These are phyloP conservation scores for Beroe forskalii DNA, from an alignment of 37 sponge, comb jelly and placozoan genomes.

Conservation along the genomic window DNA sequence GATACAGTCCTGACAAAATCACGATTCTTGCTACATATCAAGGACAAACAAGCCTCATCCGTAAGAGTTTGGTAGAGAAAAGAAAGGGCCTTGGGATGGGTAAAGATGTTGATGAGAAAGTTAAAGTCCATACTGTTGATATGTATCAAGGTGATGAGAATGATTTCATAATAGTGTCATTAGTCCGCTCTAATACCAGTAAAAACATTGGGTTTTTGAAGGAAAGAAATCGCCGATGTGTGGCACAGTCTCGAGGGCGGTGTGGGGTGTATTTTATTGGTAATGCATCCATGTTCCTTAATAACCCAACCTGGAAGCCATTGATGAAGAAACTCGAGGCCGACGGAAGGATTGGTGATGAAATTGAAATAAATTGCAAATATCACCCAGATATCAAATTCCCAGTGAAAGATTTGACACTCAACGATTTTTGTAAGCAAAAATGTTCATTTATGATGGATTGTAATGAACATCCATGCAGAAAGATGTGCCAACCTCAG, in stretches of 20 bases:
- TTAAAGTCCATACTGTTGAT: slow-evolving; percentile 84
- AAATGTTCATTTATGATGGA: too few species aligned
- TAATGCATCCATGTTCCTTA: slow-evolving; percentile 68
- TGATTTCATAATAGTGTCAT: slow-evolving; percentile 77
- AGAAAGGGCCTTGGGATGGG: background rate
- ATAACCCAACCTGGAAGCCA: slow-evolving; percentile 73
- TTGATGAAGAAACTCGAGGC: slow-evolving; percentile 65
- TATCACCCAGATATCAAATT: background rate
- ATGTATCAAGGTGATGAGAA: slow-evolving; percentile 96
- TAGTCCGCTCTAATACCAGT: slow-evolving; percentile 78
- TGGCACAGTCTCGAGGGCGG: slow-evolving; percentile 85
- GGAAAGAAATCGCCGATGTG: slow-evolving; percentile 80
- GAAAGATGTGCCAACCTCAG: too few species aligned
- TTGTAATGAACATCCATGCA: too few species aligned
- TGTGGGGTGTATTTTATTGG: slow-evolving; percentile 84
- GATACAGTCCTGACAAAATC: slow-evolving; percentile 70
- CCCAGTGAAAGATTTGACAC: background rate
- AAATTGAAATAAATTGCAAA: background rate
- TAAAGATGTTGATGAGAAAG: background rate
- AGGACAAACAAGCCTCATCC: slow-evolving; percentile 68
- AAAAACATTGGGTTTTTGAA: slow-evolving; percentile 79
- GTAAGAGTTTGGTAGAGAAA: background rate
- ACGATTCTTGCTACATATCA: slow-evolving; percentile 84
- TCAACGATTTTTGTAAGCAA: too few species aligned
- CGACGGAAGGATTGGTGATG: background rate